Base-by-base conservation (phyloP, 92 coral and sea anemone species). In the Zoanthus sociatus region DNA sequence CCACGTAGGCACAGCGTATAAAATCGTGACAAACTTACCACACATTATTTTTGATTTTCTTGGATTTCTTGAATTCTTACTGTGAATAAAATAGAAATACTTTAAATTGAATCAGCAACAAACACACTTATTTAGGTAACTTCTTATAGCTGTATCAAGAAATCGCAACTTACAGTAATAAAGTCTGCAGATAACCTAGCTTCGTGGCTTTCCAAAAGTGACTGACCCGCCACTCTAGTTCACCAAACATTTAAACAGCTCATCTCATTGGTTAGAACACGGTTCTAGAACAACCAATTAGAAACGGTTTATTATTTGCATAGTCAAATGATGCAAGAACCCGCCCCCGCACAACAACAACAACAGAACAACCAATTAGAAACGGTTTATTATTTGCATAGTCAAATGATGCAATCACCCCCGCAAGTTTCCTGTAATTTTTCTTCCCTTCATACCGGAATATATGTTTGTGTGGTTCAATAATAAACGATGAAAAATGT, bases 291-390 rank as follows among this genome's bases (percentile, higher is more conserved):
- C 45, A 81, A 30, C 85, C 85, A 81, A 81, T 81, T 45, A 81
- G 85, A 81, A 66, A 66, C 48, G 63, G 45, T 66, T 3, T 81
- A 6, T 16, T 17, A 47, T 79, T 44, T 81, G 45, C 3, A 66
- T 60, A 42, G 42, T 63, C 78, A 46, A 7, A 8, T 16, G 68
- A 21, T 15, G 5, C 18, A 18, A 21, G 68, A 26, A 26, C 26
- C 26, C 26, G 68, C 68, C 68, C 3, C 15, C 68, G 18, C 68
- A 61, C 15, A 61, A 15, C 20, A n/a, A 48, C 9, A 9, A 9
- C 53, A 26, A 26, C 26, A 66, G 42, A 46, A 32, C 45, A 81
- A 30, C 85, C 85, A 81, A 81, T 81, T 45, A 81, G 85, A 81
- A 66, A 66, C 48, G 63, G 45, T 66, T 3, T 81, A 6, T 16